Percentiles rank a stretch among this genome's conserved stretches.
Conservation (phyloP, 2,888 invertebrate genomes). For the Ellobium chinense region DNA sequence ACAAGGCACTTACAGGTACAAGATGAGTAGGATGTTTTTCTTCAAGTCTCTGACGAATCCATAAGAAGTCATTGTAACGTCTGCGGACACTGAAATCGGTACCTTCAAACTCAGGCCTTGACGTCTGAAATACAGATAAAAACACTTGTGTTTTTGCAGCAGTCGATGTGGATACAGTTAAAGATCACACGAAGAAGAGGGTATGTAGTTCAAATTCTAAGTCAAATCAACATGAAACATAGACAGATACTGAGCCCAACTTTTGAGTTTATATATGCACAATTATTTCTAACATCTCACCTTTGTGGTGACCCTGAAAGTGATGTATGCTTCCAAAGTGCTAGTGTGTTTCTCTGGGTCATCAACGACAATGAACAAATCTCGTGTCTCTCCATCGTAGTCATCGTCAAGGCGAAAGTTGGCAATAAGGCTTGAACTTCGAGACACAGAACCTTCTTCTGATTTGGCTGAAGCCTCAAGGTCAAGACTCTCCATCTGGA, state of each 20-base stretch:
- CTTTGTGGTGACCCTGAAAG: slow-evolving; percentile 85
- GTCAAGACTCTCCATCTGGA: slow-evolving; percentile 72
- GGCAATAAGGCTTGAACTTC: slow-evolving; percentile 73
- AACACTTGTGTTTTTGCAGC: too few relatives aligned
- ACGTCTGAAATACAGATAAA: slow-evolving; percentile 81
- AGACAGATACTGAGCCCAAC: neutral
- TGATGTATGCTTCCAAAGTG: slow-evolving; percentile 86
- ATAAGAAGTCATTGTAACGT: slow-evolving; percentile 87
- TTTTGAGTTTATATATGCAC: too few relatives aligned
- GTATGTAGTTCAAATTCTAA: too few relatives aligned
- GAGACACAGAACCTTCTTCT: slow-evolving; percentile 65
- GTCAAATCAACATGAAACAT: too few relatives aligned
- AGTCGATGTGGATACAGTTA: too few relatives aligned
- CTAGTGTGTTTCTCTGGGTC: slow-evolving; percentile 87
- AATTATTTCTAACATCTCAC: slow-evolving; percentile 80
- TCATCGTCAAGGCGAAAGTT: slow-evolving; percentile 73
- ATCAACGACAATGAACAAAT: slow-evolving; percentile 85
- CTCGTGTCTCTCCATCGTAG: slow-evolving; percentile 76
- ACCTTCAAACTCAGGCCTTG: slow-evolving; percentile 84
- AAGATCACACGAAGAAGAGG: too few relatives aligned
- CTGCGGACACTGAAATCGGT: slow-evolving; percentile 85
- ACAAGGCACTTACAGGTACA: slow-evolving; percentile 83
- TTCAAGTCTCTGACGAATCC: slow-evolving; percentile 84
- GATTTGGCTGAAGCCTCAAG: slow-evolving; percentile 72
- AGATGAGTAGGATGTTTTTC: slow-evolving; percentile 85